Base-by-base conservation (phyloP, 2,888 invertebrate genomes). In the Erpobdella octoculata region DNA sequence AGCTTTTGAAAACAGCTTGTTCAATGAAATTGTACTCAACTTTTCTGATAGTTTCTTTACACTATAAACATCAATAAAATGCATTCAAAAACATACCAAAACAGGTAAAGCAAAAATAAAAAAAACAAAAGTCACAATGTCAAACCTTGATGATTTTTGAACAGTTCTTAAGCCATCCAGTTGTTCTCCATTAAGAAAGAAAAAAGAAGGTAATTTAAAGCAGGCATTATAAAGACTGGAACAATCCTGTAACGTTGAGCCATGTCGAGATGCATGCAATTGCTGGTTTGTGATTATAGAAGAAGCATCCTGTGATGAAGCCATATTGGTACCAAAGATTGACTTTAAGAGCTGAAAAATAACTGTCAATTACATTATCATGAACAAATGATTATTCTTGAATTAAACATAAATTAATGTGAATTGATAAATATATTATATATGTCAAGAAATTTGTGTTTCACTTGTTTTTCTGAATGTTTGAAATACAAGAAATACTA, bases 321-420 rank as follows among this genome's bases (percentile, higher is more conserved):
- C 53, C 53, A 53, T 53, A 28, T 53, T 53, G 21, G 53, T 53
- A 5, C 53, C 53, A 53, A 53, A 53, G 9, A 53, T 53, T 53
- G 53, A 53, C 53, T 28, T 53, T n/a, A 53, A 53, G 28, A 53
- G 53, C 53, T 53, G n/a, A 1, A 8, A 53, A 8, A n/a, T 46
- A 46, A 21, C 21, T n/a, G 4, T 18, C 18, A 25, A 53, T 12
- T 15, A 25, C 28, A 53, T 6, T 28, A n/a, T 46, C 53, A 53
- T n/a, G n/a, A n/a, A n/a, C n/a, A n/a, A n/a, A n/a, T n/a, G n/a
- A n/a, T n/a, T n/a, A n/a, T n/a, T n/a, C n/a, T n/a, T n/a, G n/a
- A n/a, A n/a, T n/a, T n/a, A n/a, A n/a, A n/a, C n/a, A n/a, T n/a
- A n/a, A n/a, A n/a, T n/a, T n/a, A n/a, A n/a, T n/a, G n/a, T n/a